Evolutionary conservation across 2,113 vertebrate genomes (phyloP).

Genomic region (Pituophis catenifer): DNA sequence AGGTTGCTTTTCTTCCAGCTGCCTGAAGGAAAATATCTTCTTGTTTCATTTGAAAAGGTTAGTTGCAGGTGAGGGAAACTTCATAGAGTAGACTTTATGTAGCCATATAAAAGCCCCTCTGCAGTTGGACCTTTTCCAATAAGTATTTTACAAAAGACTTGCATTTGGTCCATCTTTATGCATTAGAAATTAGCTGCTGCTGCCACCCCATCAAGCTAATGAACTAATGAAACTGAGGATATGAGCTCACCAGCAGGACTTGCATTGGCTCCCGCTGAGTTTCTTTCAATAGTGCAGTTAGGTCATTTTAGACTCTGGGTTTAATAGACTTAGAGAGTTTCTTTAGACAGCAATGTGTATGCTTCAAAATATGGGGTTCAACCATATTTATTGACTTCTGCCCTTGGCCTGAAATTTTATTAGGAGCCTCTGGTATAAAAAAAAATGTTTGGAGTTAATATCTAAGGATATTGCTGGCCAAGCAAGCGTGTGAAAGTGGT

Average conservation of each 20-base stretch:
- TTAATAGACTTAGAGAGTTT: neutral
- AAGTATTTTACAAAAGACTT: neutral
- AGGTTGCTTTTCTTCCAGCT: slow-evolving; percentile 34
- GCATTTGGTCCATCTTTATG: neutral
- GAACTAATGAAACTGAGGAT: neutral
- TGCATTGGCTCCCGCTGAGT: neutral
- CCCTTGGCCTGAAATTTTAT: neutral
- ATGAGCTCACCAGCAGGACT: neutral
- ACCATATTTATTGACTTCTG: neutral
- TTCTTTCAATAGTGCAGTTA: neutral
- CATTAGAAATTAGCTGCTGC: neutral
- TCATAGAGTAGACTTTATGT: neutral
- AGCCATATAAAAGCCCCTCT: neutral
- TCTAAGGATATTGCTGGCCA: neutral
- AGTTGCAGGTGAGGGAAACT: slow-evolving; percentile 34
- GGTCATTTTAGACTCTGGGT: neutral
- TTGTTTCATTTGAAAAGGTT: slow-evolving; percentile 13
- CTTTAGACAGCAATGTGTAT: neutral
- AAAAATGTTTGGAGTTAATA: neutral
- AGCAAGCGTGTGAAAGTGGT: neutral
- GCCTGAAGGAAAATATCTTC: slow-evolving; percentile 50
- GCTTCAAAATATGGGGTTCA: neutral
- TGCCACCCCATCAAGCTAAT: neutral
- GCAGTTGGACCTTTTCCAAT: neutral
- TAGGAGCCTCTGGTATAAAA: neutral